Evolutionary conservation across 1,140 invertebrate genomes (phyloP).

Genomic region (Aphaenogaster ashmeadi): DNA sequence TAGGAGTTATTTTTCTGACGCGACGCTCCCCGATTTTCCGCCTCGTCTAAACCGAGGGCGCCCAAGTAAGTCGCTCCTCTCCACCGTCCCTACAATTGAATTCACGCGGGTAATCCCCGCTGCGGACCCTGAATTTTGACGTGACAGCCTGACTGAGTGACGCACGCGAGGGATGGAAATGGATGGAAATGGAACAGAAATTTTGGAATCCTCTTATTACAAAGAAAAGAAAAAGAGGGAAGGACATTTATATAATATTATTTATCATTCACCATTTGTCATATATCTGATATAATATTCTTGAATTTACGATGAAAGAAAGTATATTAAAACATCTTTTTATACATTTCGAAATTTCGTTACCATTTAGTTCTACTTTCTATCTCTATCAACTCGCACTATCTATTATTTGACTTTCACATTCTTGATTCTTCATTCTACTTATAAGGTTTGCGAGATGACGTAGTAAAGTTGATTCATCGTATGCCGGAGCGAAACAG

Average conservation of each 20-base stretch:
- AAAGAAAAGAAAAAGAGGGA: not conserved
- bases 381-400: not conserved
- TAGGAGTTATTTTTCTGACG: conserved; percentile 66
- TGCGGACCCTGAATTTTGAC: conserved; percentile 31
- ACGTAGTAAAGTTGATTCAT: conserved; percentile 19
- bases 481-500: not conserved
- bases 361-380: not conserved
- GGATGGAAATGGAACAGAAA: not conserved
- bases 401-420: not conserved
- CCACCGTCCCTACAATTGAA: conserved; percentile 32
- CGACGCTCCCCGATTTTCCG: conserved; percentile 34
- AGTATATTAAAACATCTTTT: not conserved
- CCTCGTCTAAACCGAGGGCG: conserved; percentile 20
- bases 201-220: not conserved
- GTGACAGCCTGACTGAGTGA: not conserved
- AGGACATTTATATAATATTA: not conserved
- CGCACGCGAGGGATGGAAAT: not conserved
- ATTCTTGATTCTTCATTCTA: not conserved
- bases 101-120: conserved; percentile 19
- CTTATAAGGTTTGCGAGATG: not conserved
- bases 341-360: not conserved
- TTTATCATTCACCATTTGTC: not conserved
- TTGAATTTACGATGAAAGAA: not conserved
- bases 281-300: not conserved
- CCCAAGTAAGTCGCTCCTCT: conserved; percentile 28